Conservation (phyloP, 30 jellyfish, hydroid and myxozoan genomes). For the Hydractinia echinata region DNA sequence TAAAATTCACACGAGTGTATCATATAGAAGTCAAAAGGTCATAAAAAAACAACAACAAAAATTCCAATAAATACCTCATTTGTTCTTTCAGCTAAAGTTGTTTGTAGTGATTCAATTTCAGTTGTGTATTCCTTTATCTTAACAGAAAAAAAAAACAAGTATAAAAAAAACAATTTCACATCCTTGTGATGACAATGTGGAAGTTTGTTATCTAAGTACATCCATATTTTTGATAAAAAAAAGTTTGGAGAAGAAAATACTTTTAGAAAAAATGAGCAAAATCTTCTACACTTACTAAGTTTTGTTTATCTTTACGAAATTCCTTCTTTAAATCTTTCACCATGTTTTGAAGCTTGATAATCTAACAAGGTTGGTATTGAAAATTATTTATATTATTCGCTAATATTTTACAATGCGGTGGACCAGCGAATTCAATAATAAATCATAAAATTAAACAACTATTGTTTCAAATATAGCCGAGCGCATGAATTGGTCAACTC, state of each 20-base stretch:
- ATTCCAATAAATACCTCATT: constrained; percentile 54
- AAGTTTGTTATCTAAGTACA: neutral
- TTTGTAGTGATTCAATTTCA: constrained; percentile 65
- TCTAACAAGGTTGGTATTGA: constrained; percentile 18
- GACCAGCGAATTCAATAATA: too few species aligned
- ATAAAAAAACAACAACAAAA: neutral
- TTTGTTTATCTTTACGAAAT: constrained; percentile 59
- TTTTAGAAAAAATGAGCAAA: neutral
- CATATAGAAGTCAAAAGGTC: neutral
- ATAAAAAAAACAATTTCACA: neutral
- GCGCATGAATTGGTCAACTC: neutral
- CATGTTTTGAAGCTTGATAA: constrained; percentile 51
- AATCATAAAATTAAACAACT: too few species aligned
- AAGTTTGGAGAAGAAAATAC: neutral
- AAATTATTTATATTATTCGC: too few species aligned
- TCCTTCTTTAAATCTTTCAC: constrained; percentile 67
- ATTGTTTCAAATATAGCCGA: neutral
- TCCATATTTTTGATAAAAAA: neutral
- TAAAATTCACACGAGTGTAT: too few species aligned
- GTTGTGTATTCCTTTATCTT: constrained; percentile 71
- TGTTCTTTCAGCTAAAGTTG: constrained; percentile 52
- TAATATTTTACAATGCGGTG: too few species aligned
- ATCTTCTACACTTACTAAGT: constrained; percentile 37
- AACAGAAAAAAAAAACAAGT: neutral
- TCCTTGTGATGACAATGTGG: neutral